Evolutionary conservation across 2,888 invertebrate genomes (phyloP).

Genomic region (Desoria tigrina): DNA sequence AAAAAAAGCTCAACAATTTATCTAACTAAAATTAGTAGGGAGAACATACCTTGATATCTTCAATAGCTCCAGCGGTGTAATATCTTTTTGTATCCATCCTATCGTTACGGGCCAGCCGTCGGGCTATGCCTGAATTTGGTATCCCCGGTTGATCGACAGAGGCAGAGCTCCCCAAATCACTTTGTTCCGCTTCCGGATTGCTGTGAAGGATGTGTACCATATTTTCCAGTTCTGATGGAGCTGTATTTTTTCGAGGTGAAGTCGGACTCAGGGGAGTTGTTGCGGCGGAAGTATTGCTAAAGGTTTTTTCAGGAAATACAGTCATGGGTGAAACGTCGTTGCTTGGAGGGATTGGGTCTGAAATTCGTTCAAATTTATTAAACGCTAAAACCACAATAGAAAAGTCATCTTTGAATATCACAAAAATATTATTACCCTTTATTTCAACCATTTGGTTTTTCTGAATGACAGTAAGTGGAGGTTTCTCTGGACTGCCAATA

Average conservation of each 20-base stretch:
- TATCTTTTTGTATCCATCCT: conserved; percentile 61
- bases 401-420: neutral
- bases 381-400: neutral
- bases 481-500: conserved; percentile 50
- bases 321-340: conserved; percentile 50
- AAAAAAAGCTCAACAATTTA: conserved; percentile 14
- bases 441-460: conserved; percentile 61
- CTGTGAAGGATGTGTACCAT: conserved; percentile 38
- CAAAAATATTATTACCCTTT: conserved; percentile 56
- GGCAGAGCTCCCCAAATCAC: neutral
- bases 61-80: conserved; percentile 69
- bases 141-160: conserved; percentile 1
- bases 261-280: conserved; percentile 15
- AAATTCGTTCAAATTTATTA: no score
- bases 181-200: conserved; percentile 32
- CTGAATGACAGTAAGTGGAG: conserved; percentile 49
- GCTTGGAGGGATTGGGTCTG: conserved; percentile 45
- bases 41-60: conserved; percentile 60
- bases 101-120: conserved; percentile 59
- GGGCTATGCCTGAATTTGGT: conserved; percentile 57
- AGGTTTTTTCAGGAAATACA: conserved; percentile 29
- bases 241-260: neutral
- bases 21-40: conserved; percentile 1
- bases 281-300: conserved; percentile 18
- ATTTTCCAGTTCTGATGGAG: conserved; percentile 16